These are phyloP conservation scores for Benitochromis conjunctus DNA, from an alignment of 2,113 vertebrate genomes.

Conservation along the genomic window DNA sequence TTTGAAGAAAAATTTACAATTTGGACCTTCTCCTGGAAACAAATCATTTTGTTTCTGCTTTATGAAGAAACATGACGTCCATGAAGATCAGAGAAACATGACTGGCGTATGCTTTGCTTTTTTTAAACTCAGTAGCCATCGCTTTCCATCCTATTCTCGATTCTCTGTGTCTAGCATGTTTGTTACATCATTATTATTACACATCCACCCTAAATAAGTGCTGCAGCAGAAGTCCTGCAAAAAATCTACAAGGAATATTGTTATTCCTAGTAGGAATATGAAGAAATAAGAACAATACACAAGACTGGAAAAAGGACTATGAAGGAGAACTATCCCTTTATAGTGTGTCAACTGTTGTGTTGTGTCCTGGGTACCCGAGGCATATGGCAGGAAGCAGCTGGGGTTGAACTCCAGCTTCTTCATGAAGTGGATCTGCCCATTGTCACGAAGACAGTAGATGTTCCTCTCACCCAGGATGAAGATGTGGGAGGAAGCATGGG, in stretches of 20 bases:
- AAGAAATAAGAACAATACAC: neutral
- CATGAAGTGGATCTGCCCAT: constrained; percentile 94
- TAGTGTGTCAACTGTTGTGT: neutral
- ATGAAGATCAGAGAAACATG: neutral
- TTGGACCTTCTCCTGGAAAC: neutral
- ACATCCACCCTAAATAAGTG: neutral
- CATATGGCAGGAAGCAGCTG: constrained; percentile 92
- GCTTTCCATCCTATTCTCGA: neutral
- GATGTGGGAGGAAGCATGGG: constrained; percentile 79
- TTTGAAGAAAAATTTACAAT: neutral
- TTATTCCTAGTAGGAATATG: neutral
- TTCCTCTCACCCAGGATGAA: constrained; percentile 94
- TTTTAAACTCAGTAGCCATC: neutral
- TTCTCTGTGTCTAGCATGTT: neutral
- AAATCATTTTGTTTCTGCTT: neutral
- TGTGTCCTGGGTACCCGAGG: constrained; percentile 71
- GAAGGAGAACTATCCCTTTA: neutral
- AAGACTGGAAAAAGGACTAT: neutral
- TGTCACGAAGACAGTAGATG: constrained; percentile 93
- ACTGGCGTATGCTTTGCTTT: neutral
- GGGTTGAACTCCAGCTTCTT: constrained; percentile 95
- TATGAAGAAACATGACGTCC: neutral
- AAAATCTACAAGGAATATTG: neutral
- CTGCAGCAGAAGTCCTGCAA: neutral
- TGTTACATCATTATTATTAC: neutral